Evolutionary conservation across 2,113 vertebrate species (phyloP), one percentile per base, ranked within the genome.

Genomic region (Oxyura jamaicensis): DNA sequence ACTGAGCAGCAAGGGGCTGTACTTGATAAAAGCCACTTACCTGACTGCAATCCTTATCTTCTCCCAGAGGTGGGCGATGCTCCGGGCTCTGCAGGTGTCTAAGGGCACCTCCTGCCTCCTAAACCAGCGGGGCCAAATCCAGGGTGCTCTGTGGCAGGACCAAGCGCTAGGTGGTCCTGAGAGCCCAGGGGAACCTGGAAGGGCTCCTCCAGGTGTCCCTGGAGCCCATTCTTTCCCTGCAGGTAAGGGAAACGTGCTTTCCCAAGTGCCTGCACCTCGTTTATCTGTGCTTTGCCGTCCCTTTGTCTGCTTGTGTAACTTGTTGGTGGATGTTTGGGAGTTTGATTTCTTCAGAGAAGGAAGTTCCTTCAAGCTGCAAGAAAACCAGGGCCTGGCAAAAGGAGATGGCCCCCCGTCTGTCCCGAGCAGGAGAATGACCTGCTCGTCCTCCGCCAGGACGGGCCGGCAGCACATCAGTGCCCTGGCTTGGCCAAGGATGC

Each of bases 81-180:
- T 41, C 26, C 8, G 20, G 7, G 1, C 39, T 23, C 50, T 4
- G 0, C 46, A 1, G 4, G 35, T 26, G 33, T 23, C 65, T 25
- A 10, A 20, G 4, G 8, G 33, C 39, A 60, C 15, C 71, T 85
- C 85, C 80, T 44, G 31, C 46, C 29, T 20, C 48, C 66, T 39
- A 4, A 22, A 13, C 0, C 22, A 82, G 39, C 2, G 4, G 36
- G 62, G 25, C n/a, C 91, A 90, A 71, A 26, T 8, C 3, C 2
- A 76, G 58, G 62, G 53, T 65, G 84, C 41, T 72, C 41, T 63
- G 29, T 26, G 5, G 4, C 25, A 73, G 66, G 44, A 73, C 33
- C 48, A 59, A 66, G 65, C 2, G 0, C 69, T 10, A 53, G n/a
- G 35, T 33, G 53, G 58, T 26, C 23, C 85, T 48, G 33, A 77